phyloP scores from a whole-genome alignment of 2,797 vertebrate genomes.

The Gymnodraco acuticeps region DNA sequence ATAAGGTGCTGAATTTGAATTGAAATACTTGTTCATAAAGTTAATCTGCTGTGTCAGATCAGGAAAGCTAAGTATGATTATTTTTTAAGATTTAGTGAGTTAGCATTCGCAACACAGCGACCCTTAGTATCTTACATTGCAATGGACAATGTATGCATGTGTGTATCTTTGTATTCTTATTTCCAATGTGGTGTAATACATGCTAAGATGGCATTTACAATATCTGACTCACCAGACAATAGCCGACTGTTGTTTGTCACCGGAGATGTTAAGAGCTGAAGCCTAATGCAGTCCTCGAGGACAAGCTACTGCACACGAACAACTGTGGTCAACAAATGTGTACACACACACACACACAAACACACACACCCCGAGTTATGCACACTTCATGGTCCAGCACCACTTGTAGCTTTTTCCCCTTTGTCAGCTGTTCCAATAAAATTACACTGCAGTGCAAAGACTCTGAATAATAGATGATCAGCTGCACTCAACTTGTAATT shows the following conservation, averaged over 20 bases:
- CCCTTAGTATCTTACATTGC: not conserved
- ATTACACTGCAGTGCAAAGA: slow-evolving; percentile 62
- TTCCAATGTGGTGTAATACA: not conserved
- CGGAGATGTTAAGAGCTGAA: slow-evolving; percentile 57
- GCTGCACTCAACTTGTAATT: slow-evolving; percentile 61
- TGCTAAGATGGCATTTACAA: not conserved
- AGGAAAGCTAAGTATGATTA: too few species aligned
- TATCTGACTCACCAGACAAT: slow-evolving; percentile 42
- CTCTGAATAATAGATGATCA: slow-evolving; percentile 81
- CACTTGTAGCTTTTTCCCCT: slow-evolving; percentile 54
- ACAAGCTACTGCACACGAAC: slow-evolving; percentile 31
- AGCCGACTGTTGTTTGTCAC: slow-evolving; percentile 65
- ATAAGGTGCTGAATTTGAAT: not conserved
- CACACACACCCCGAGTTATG: not conserved
- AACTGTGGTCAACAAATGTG: slow-evolving; percentile 12
- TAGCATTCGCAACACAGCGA: not conserved
- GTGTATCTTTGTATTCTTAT: not conserved
- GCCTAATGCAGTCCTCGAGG: slow-evolving; percentile 49
- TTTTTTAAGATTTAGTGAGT: not conserved
- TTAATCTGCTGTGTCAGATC: not conserved
- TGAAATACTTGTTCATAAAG: not conserved
- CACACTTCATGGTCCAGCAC: slow-evolving; percentile 59
- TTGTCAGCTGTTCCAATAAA: slow-evolving; percentile 79
- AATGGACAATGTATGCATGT: not conserved
- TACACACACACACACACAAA: not conserved